Base-by-base conservation (phyloP, 2,113 vertebrate genomes). In the Sinocyclocheilus anophthalmus region DNA sequence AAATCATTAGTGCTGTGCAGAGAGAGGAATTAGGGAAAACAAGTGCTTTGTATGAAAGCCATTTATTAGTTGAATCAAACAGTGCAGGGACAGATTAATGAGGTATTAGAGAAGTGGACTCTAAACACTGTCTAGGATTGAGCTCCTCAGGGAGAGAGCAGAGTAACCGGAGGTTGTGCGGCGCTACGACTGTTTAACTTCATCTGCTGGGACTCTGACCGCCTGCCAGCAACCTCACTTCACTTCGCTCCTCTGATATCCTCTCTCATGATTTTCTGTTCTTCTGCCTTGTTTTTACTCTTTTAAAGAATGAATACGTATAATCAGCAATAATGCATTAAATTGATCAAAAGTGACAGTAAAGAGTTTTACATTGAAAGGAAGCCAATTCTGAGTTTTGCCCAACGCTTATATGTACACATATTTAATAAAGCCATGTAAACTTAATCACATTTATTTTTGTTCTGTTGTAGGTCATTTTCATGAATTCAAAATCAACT, bases 401-500 rank as follows among this genome's bases (percentile, higher is more conserved):
- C 2, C 45, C 10, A 12, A 48, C 3, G 2, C 45, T 48, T 2
- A 48, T 3, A 48, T 48, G 45, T 48, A 11, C 11, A 48, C 45
- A 48, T 37, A 37, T 48, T 9, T 42, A 42, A 42, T 9, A 8
- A 42, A 42, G 42, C 42, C 42, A 48, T 48, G 45, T 48, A 48
- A 11, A 48, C 11, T 48, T 48, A 48, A 42, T 1, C 42, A 48
- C 45, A 48, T 48, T 48, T 48, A 48, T 78, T 63, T 88, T 22
- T 78, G 16, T 6, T 87, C 89, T 55, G 33, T 96, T 97, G 90
- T 92, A 99, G 97, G 94, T 97, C 94, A 96, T 92, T 97, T 99
- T 96, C 97, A 99, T 99, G 97, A 98, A 95, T 98, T 97, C 96
- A 96, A 96, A 95, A 96, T 94, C 95, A 93, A 94, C 91, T 93